Evolutionary conservation across 2,113 vertebrate genomes (phyloP).

Genomic region (Leucoraja erinaceus): DNA sequence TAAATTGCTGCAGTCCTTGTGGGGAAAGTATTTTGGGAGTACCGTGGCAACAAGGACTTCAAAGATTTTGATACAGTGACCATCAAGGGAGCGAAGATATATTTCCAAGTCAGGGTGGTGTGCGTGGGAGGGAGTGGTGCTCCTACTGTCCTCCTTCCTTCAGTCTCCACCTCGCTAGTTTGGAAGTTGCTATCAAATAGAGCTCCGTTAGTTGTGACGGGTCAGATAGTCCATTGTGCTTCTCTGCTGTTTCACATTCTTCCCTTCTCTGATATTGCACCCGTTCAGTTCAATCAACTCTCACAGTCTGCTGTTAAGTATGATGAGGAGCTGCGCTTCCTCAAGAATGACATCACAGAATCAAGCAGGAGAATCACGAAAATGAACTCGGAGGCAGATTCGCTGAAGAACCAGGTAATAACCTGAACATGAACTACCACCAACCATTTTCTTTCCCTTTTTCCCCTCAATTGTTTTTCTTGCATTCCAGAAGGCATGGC

Average conservation of each 20-base stretch:
- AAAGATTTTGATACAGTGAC: neutral
- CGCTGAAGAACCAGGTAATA: constrained; percentile 60
- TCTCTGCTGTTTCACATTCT: neutral
- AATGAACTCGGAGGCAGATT: constrained; percentile 62
- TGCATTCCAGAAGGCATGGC: neutral
- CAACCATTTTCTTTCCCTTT: neutral
- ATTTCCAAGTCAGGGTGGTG: neutral
- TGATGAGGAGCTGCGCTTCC: constrained; percentile 57
- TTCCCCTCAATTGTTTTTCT: neutral
- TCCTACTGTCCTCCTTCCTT: neutral
- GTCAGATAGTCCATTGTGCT: neutral
- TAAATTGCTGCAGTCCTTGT: neutral
- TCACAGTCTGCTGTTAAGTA: constrained; percentile 59
- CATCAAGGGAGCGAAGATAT: neutral
- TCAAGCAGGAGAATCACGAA: constrained; percentile 61
- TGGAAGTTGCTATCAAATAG: neutral
- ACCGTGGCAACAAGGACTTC: neutral
- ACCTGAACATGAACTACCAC: neutral
- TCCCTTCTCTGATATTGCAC: constrained; percentile 17
- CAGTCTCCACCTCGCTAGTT: neutral
- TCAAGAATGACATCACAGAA: constrained; percentile 60
- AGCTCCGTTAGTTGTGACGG: neutral
- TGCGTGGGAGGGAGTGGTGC: neutral
- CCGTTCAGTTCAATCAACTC: constrained; percentile 60
- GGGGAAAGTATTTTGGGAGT: too few species aligned